Evolutionary conservation across 92 coral and sea anemone species (phyloP), one percentile per base, ranked within the genome.

Genomic region (Montipora capitata): DNA sequence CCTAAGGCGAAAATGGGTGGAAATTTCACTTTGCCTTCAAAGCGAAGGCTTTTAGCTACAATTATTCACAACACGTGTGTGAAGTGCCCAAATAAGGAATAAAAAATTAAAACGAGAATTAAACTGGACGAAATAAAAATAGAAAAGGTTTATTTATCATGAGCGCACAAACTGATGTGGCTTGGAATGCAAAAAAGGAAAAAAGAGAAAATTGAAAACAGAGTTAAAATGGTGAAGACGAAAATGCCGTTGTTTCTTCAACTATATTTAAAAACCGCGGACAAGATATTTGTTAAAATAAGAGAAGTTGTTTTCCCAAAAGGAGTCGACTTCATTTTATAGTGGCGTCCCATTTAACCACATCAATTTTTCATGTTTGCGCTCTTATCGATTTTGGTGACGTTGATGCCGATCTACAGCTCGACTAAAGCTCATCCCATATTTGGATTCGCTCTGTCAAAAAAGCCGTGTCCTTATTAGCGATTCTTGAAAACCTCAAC

Each of bases 401-500:
- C 84, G 87, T 73, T 63, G 54, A 56, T 57, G 76, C 77, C 72
- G 72, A 74, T 85, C 76, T 64, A 40, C 10, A 76, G 35, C 42
- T 69, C 89, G 41, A 35, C 80, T 88, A 68, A 76, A 56, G 69
- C 82, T 63, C 91, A 95, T 95, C 98, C 98, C 98, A 93, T 88
- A 89, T 89, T 91, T 83, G 98, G 98, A 95, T 95, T 90, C 88
- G 80, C 57, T 80, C 88, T 64, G 75, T 4, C 90, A 38, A 56
- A 68, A 38, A 91, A 87, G 77, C 84, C 43, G 72, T 67, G 20
- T 87, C 76, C 88, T 80, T 74, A 83, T 87, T 91, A 91, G 80
- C 81, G 96, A 88, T 90, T 91, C 89, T 92, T 86, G 63, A 93
- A 95, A 95, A 91, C 96, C 95, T 93, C 95, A 94, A 84, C 93